Percentiles rank a stretch among this genome's conserved stretches.
phyloP scores from a whole-genome alignment of 2,113 vertebrate genomes.

The Xiphias gladius region DNA sequence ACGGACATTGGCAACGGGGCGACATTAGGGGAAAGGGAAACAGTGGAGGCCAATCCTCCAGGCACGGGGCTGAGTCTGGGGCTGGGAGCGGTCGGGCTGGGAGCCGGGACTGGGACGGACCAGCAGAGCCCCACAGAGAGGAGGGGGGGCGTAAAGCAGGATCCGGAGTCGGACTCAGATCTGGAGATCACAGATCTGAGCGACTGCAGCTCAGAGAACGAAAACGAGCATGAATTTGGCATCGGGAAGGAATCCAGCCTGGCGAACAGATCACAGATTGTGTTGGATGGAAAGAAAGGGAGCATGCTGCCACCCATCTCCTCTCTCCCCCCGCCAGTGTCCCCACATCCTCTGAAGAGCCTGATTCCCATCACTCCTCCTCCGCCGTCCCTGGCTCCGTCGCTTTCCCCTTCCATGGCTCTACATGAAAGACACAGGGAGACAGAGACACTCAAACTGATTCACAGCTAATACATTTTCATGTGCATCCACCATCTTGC shows the following conservation, averaged over 20 bases:
- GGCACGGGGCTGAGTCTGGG: slow-evolving; percentile 72
- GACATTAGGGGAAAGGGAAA: slow-evolving; percentile 73
- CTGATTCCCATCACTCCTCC: slow-evolving; percentile 78
- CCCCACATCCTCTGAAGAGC: slow-evolving; percentile 84
- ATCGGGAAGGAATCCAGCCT: slow-evolving; percentile 78
- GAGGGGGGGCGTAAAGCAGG: slow-evolving; percentile 87
- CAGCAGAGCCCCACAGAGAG: slow-evolving; percentile 83
- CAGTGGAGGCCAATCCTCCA: slow-evolving; percentile 64
- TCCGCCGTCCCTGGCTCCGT: slow-evolving; percentile 78
- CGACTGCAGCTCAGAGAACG: slow-evolving; percentile 93
- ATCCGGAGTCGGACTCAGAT: slow-evolving; percentile 91
- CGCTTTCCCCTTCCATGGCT: slow-evolving; percentile 77
- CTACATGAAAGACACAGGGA: slow-evolving; percentile 85
- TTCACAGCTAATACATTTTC: slow-evolving; percentile 84
- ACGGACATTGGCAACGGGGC: slow-evolving; percentile 80
- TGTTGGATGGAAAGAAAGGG: slow-evolving; percentile 75
- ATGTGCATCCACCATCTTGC: slow-evolving; percentile 52
- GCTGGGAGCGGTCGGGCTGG: slow-evolving; percentile 76
- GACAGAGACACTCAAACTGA: slow-evolving; percentile 85
- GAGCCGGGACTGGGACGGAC: slow-evolving; percentile 65
- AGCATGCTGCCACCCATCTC: slow-evolving; percentile 71
- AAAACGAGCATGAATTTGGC: slow-evolving; percentile 87
- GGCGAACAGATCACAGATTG: slow-evolving; percentile 65
- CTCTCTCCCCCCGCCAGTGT: slow-evolving; percentile 81
- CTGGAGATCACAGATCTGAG: slow-evolving; percentile 94